These are phyloP conservation scores for Drosophila suboccidentalis DNA, from an alignment of 2,888 invertebrate genomes.

Conservation along the genomic window DNA sequence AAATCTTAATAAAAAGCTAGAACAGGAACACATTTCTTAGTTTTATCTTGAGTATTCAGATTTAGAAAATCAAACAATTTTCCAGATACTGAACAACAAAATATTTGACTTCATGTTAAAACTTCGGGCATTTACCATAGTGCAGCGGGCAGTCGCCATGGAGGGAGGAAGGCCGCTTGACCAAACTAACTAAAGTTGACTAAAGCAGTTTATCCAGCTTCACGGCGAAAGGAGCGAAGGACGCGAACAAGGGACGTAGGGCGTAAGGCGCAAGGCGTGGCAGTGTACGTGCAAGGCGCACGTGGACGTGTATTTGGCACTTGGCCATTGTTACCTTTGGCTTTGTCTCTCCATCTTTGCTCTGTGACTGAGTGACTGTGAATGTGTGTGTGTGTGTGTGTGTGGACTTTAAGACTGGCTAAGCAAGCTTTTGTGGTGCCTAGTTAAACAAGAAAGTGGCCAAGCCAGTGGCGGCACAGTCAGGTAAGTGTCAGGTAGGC, in stretches of 20 bases:
- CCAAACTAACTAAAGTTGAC: conserved; percentile 79
- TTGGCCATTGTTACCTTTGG: conserved; percentile 74
- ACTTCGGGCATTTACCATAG: too few relatives aligned
- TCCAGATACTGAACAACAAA: too few relatives aligned
- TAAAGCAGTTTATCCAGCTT: conserved; percentile 77
- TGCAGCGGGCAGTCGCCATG: conserved; percentile 52
- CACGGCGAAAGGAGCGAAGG: conserved; percentile 7
- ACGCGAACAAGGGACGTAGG: neutral
- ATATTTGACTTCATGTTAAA: too few relatives aligned
- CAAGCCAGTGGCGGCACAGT: conserved; percentile 22
- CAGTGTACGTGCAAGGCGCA: conserved; percentile 49
- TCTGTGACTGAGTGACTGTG: conserved; percentile 53
- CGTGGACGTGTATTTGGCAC: conserved; percentile 78
- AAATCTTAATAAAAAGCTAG: too few relatives aligned
- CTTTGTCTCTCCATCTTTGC: conserved; percentile 72
- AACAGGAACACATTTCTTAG: too few relatives aligned
- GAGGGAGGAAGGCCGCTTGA: conserved; percentile 43
- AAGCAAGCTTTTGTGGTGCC: conserved; percentile 76
- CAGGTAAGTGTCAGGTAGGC: conserved; percentile 53
- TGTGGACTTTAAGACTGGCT: conserved; percentile 71
- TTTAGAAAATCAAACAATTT: too few relatives aligned
- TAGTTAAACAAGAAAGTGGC: conserved; percentile 53
- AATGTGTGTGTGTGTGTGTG: conserved; percentile 26
- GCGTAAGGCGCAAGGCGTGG: conserved; percentile 8
- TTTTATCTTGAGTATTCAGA: too few relatives aligned